A percentile compares a stretch with the other conserved stretches of the same genome.
Evolutionary conservation across 2,113 vertebrate species (phyloP).

Genomic region (Pseudopipra pipra): DNA sequence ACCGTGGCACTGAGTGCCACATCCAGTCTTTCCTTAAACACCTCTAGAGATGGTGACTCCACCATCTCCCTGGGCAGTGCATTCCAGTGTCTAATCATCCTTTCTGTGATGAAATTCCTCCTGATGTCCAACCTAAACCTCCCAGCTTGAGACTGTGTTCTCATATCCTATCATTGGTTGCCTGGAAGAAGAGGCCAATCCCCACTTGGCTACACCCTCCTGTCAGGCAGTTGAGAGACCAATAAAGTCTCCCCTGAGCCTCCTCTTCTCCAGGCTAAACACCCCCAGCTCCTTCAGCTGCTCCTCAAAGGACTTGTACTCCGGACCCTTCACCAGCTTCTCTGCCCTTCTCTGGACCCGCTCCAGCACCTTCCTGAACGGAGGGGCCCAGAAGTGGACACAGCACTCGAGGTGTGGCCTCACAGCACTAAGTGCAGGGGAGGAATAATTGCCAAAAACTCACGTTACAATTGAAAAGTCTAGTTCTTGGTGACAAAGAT

Average conservation of each 20-base stretch:
- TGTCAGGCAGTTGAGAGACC: not conserved
- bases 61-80: not conserved
- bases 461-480: not conserved
- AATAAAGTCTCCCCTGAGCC: not conserved
- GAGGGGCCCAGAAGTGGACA: not conserved
- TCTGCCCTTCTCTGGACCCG: not conserved
- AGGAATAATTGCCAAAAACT: not conserved
- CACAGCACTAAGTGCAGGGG: not conserved
- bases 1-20: not conserved
- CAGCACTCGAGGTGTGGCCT: not conserved
- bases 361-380: not conserved
- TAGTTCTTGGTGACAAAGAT: not conserved
- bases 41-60: not conserved
- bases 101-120: not conserved
- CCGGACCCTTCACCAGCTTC: not conserved
- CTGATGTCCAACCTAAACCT: not conserved
- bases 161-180: not conserved
- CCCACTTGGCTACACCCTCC: not conserved
- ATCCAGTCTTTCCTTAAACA: not conserved
- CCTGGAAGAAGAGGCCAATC: not conserved
- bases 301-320: not conserved
- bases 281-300: not conserved
- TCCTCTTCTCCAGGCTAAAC: not conserved
- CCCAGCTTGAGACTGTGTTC: not conserved
- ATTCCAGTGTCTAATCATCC: not conserved